phyloP scores from a whole-genome alignment of 2,888 invertebrate genomes.

The Coelopa pilipes region DNA sequence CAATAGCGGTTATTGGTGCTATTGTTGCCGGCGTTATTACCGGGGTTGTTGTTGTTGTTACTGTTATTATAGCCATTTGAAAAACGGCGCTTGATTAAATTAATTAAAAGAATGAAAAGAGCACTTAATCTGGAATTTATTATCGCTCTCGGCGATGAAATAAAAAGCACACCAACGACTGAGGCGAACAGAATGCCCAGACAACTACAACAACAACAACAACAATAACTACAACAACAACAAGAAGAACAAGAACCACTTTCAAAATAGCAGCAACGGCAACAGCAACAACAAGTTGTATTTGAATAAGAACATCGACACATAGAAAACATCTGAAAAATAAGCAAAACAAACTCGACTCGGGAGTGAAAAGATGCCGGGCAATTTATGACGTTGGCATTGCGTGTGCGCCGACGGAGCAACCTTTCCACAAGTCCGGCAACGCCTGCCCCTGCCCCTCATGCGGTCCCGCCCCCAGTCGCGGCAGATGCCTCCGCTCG shows the following conservation, averaged over 20 bases:
- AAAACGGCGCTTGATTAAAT: slow-evolving; percentile 27
- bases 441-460: too few relatives aligned
- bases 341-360: too few relatives aligned
- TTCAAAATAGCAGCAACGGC: too few relatives aligned
- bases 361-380: background rate
- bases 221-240: too few relatives aligned
- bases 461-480: too few relatives aligned
- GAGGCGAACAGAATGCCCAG: background rate
- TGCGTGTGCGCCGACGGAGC: background rate
- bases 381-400: background rate
- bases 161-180: background rate
- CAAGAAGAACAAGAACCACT: too few relatives aligned
- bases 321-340: too few relatives aligned
- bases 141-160: slow-evolving; percentile 8
- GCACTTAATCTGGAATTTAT: slow-evolving; percentile 18
- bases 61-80: slow-evolving; percentile 3
- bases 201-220: background rate
- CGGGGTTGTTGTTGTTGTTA: slow-evolving; percentile 4
- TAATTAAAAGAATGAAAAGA: slow-evolving; percentile 23
- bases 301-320: background rate
- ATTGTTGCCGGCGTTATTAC: too few relatives aligned
- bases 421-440: too few relatives aligned
- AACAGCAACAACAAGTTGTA: background rate
- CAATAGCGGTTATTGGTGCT: too few relatives aligned
- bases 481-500: too few relatives aligned